These are phyloP conservation scores for Nemurella pictetii DNA, from an alignment of 2,888 invertebrate species.

Conservation along the genomic window DNA sequence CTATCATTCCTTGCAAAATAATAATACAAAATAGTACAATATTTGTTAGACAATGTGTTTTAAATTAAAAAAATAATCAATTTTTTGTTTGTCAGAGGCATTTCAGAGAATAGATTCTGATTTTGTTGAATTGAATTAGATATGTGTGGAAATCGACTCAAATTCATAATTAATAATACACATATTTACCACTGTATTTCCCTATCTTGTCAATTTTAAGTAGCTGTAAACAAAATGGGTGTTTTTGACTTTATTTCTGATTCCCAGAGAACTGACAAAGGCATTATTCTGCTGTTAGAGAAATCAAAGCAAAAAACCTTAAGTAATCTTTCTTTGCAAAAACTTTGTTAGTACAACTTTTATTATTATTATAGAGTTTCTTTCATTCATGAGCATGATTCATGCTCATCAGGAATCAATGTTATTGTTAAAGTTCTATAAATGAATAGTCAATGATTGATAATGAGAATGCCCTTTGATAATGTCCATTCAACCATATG, in stretches of 20 bases:
- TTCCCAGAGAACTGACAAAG: not conserved
- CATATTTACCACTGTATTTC: conserved; percentile 35
- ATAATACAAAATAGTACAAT: not conserved
- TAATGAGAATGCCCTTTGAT: too few species aligned
- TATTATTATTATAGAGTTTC: not conserved
- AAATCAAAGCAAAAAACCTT: conserved; percentile 16
- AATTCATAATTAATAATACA: conserved; percentile 37
- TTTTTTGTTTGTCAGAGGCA: conserved; percentile 19
- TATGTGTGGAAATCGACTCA: conserved; percentile 26
- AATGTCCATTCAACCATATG: not conserved
- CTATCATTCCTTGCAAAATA: not conserved
- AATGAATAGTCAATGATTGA: not conserved
- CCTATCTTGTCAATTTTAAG: conserved; percentile 45
- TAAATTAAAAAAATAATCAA: conserved; percentile 1
- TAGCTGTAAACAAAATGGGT: conserved; percentile 39
- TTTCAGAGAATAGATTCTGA: conserved; percentile 6
- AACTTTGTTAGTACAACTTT: not conserved
- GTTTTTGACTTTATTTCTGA: conserved; percentile 36
- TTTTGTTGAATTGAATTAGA: conserved; percentile 19
- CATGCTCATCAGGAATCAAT: too few species aligned
- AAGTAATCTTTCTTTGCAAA: not conserved
- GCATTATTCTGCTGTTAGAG: conserved; percentile 14
- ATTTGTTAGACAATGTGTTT: conserved; percentile 21
- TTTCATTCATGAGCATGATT: not conserved
- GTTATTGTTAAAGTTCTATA: not conserved